Evolutionary conservation across 2,888 invertebrate genomes (phyloP).

Genomic region (Phasia obesa): DNA sequence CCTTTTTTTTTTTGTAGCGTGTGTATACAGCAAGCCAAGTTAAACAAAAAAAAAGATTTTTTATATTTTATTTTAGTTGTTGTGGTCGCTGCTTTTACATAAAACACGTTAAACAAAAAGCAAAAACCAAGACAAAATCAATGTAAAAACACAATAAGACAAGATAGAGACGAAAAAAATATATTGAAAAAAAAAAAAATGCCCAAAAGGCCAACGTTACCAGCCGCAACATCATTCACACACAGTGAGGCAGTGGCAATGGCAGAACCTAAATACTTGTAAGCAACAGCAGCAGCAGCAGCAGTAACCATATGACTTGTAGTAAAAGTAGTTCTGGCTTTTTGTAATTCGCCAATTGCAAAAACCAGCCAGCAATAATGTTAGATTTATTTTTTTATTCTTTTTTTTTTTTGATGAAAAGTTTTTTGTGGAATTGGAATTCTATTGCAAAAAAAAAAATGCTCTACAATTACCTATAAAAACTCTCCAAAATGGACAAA

Average conservation of each 20-base stretch:
- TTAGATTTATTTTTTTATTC: background rate
- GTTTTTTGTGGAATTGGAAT: background rate
- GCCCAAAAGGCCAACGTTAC: conserved; percentile 56
- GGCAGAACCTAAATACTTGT: conserved; percentile 6
- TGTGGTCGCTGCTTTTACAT: conserved; percentile 34
- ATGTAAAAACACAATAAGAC: conserved; percentile 38
- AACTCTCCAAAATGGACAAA: too few species aligned
- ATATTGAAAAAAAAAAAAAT: conserved; percentile 12
- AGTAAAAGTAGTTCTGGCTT: conserved; percentile 32
- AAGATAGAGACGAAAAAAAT: conserved; percentile 21
- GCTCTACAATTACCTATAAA: too few species aligned
- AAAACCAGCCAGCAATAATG: conserved; percentile 46
- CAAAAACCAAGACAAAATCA: conserved; percentile 24
- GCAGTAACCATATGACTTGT: background rate
- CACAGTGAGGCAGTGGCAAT: background rate
- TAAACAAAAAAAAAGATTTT: conserved; percentile 31
- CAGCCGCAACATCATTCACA: conserved; percentile 2
- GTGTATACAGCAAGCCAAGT: conserved; percentile 31
- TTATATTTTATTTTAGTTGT: conserved; percentile 66
- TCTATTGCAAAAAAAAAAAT: background rate
- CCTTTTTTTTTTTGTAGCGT: background rate
- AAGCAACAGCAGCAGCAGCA: conserved; percentile 18
- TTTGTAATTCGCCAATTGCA: conserved; percentile 34
- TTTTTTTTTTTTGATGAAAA: background rate
- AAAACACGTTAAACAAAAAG: conserved; percentile 47